Conservation (phyloP, 2,113 vertebrate species). For the Paraplagusia blochii region DNA sequence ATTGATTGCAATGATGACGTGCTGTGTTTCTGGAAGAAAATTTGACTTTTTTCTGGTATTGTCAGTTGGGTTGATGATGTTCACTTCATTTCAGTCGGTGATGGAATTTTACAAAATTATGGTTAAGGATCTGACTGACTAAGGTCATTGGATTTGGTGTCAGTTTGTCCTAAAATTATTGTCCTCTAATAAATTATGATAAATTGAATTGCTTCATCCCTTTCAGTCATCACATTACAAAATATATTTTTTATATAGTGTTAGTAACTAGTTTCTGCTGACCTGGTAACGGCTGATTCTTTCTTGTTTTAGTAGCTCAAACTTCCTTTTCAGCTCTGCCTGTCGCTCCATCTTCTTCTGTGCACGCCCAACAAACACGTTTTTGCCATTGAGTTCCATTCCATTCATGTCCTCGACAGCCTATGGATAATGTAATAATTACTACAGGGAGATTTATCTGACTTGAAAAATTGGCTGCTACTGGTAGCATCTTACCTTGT, state of each 20-base stretch:
- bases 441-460: constrained; percentile 1
- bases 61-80: too few species aligned
- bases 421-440: constrained; percentile 60
- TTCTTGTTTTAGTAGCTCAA: constrained; percentile 96
- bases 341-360: constrained; percentile 99
- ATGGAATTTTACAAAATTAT: too few species aligned
- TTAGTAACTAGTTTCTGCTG: not conserved
- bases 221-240: too few species aligned
- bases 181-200: too few species aligned
- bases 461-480: not conserved
- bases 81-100: too few species aligned
- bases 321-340: constrained; percentile 92
- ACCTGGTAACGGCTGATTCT: constrained; percentile 98
- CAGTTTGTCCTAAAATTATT: too few species aligned
- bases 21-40: too few species aligned
- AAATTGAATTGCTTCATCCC: too few species aligned
- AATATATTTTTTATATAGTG: not conserved
- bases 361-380: constrained; percentile 94
- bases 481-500: constrained; percentile 81
- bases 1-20: too few species aligned
- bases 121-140: too few species aligned
- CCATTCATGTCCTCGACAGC: constrained; percentile 98
- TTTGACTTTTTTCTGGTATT: too few species aligned
- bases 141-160: too few species aligned
- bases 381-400: constrained; percentile 91